Percentiles rank a stretch among this genome's conserved stretches.
Conservation (phyloP, 2,888 invertebrate genomes). For the Salticus scenicus region DNA sequence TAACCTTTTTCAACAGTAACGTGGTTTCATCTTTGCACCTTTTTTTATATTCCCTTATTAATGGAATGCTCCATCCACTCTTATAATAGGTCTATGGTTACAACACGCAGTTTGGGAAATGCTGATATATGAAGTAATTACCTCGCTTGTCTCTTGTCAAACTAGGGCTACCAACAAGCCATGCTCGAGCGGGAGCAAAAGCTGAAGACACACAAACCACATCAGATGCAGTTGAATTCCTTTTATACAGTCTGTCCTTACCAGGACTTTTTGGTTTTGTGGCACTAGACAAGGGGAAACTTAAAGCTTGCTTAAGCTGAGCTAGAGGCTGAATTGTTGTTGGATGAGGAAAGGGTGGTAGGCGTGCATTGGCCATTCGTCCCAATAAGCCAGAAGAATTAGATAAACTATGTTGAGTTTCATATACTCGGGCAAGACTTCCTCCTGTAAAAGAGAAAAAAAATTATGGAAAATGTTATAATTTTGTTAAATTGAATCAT, state of each 20-base stretch:
- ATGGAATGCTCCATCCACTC: too few species aligned
- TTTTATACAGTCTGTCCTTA: constrained; percentile 55
- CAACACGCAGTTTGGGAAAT: too few species aligned
- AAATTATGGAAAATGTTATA: too few species aligned
- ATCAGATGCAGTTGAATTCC: constrained; percentile 82
- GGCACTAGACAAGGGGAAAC: constrained; percentile 69
- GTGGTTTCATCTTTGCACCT: too few species aligned
- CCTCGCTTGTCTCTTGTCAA: constrained; percentile 74
- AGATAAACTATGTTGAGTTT: constrained; percentile 81
- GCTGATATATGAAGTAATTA: too few species aligned
- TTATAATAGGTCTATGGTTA: too few species aligned
- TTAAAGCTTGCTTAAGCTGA: constrained; percentile 82
- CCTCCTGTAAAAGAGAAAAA: constrained; percentile 34
- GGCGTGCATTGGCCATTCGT: constrained; percentile 83
- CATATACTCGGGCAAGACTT: constrained; percentile 60
- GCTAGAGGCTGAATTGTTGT: constrained; percentile 86
- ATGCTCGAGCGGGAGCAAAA: constrained; percentile 85
- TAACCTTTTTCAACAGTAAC: too few species aligned
- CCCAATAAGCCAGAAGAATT: constrained; percentile 65
- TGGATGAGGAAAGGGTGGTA: constrained; percentile 93
- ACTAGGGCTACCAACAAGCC: constrained; percentile 79
- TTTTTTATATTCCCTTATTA: too few species aligned
- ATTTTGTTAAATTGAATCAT: too few species aligned
- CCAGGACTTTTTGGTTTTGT: constrained; percentile 67
- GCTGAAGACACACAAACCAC: constrained; percentile 86